Conservation (phyloP, 2,888 invertebrate species). For the Beris chalybata region DNA sequence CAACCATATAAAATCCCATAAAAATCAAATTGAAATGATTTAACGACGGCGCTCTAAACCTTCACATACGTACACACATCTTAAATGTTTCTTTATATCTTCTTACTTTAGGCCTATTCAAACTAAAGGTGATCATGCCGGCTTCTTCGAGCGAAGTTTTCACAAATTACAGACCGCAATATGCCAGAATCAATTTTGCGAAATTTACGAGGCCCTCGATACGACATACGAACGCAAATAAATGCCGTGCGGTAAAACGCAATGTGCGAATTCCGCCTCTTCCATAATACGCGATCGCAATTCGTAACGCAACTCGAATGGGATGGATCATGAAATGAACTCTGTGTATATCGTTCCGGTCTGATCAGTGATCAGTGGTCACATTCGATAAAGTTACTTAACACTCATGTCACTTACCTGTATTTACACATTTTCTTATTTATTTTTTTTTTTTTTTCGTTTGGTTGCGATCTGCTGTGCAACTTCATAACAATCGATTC, state of each 20-base stretch:
- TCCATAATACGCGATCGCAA: no score
- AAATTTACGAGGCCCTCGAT: slow-evolving; percentile 9
- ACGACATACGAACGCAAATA: slow-evolving; percentile 6
- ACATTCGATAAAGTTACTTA: slow-evolving; percentile 17
- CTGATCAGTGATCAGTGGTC: slow-evolving; percentile 6
- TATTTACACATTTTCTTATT: background rate
- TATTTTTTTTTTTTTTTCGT: no score
- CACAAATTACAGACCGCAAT: slow-evolving; percentile 8
- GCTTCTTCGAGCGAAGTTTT: background rate
- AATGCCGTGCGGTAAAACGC: slow-evolving; percentile 6
- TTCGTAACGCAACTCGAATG: background rate
- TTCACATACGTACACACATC: no score
- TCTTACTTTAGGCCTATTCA: no score
- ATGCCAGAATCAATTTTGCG: slow-evolving; percentile 7
- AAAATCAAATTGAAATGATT: no score
- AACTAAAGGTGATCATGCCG: no score
- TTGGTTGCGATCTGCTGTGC: no score
- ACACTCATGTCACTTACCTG: slow-evolving; percentile 7
- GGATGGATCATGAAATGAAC: background rate
- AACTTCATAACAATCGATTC: no score
- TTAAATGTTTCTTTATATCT: no score
- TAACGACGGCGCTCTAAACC: no score
- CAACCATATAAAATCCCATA: no score
- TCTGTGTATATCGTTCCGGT: background rate
- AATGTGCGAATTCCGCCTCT: no score